phyloP scores from a whole-genome alignment of 2,113 vertebrate species.

The Alosa alosa region DNA sequence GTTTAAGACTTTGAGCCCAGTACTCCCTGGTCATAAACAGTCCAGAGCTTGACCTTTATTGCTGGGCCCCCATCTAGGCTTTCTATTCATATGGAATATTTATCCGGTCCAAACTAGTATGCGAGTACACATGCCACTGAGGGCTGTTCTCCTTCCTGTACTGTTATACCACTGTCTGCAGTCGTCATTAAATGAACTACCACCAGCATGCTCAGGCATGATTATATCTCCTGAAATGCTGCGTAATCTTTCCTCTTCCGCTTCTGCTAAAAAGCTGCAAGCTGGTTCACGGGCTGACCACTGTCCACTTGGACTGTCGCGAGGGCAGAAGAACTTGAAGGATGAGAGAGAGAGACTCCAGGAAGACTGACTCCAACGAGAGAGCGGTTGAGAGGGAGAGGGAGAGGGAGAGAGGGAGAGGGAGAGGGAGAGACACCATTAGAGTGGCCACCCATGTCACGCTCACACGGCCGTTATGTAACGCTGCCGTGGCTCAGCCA shows the following conservation, averaged over 20 bases:
- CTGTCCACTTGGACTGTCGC: too few relatives aligned
- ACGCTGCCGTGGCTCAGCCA: neutral
- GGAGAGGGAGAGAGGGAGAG: slow-evolving; percentile 21
- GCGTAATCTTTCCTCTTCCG: neutral
- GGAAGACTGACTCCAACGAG: neutral
- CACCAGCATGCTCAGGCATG: neutral
- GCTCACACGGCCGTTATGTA: neutral
- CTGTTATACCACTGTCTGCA: neutral
- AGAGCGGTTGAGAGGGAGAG: slow-evolving; percentile 8
- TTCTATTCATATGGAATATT: neutral
- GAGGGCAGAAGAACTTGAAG: too few relatives aligned
- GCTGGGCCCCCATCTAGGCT: neutral
- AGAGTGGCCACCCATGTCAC: neutral
- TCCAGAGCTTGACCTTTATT: neutral
- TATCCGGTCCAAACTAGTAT: neutral
- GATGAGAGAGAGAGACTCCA: too few relatives aligned
- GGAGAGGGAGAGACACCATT: neutral
- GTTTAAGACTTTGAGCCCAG: neutral
- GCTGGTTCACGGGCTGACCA: neutral
- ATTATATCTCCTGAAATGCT: neutral
- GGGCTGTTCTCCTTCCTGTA: too few relatives aligned
- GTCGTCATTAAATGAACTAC: neutral
- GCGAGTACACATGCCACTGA: neutral
- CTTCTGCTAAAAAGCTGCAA: neutral
- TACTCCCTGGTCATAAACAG: slow-evolving; percentile 6